Base-by-base conservation (phyloP, 2,888 invertebrate genomes). In the Anorthoa munda region DNA sequence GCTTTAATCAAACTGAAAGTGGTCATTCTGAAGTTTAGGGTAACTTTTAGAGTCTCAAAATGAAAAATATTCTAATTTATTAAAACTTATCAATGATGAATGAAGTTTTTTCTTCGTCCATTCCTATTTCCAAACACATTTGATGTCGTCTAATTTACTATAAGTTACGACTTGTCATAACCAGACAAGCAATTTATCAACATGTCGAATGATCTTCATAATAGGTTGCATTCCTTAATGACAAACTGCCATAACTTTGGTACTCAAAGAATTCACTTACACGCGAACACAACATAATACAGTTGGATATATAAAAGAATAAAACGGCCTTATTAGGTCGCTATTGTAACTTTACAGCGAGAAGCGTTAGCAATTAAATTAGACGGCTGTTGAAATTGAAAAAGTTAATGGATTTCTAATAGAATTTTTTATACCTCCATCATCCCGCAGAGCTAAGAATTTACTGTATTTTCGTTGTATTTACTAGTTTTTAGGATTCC, bases 341-440 rank as follows among this genome's bases (percentile, higher is more conserved):
- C 77, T 75, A 82, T 90, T 88, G 90, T 90, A 87, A 90, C 69
- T 88, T 81, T 90, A 91, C 90, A 90, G 82, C 75, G 78, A 83
- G 84, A 87, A 87, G 77, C 77, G 87, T 70, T 74, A 69, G 86
- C 88, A 89, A 91, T 91, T 89, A 88, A 91, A 90, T 90, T 86
- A 88, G 82, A 86, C 86, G 86, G 83, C 86, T 82, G 85, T 81
- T 85, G 87, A 85, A 90, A 92, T 89, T 87, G 90, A 87, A 91
- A 91, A 91, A 89, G 84, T 90, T 90, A 90, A 91, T 90, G 90
- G 91, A 89, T 88, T 91, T 86, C 86, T 91, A 87, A 89, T 88
- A 88, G 86, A 87, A 77, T 80, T 88, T 86, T 84, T 79, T 82
- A 79, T 84, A 81, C 73, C 60, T 60, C 67, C 68, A 46, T 77